Conservation (phyloP, 2,797 vertebrate genomes). For the Mycteria americana region DNA sequence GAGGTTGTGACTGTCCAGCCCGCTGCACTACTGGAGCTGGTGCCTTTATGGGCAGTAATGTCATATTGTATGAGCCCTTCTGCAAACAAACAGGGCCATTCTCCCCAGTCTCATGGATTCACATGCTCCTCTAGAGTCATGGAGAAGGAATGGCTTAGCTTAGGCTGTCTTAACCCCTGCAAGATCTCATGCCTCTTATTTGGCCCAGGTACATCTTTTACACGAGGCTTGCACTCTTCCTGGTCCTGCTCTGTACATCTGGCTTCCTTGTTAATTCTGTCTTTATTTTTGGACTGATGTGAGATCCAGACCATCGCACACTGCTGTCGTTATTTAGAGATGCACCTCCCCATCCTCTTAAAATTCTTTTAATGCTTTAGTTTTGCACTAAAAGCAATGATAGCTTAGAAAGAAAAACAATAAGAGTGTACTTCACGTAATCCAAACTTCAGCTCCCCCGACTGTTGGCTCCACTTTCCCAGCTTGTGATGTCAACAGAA, state of each 20-base stretch:
- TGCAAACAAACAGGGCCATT: not conserved
- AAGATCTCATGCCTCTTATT: not conserved
- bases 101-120: not conserved
- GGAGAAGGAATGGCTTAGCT: not conserved
- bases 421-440: not conserved
- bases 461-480: not conserved
- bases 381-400: not conserved
- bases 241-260: not conserved
- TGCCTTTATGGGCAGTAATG: not conserved
- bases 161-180: not conserved
- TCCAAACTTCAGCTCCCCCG: not conserved
- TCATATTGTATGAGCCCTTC: not conserved
- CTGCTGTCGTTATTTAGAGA: not conserved
- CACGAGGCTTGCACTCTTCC: not conserved
- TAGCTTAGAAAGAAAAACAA: slow-evolving; percentile 1
- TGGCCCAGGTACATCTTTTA: not conserved
- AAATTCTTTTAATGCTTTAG: not conserved
- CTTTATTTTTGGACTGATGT: not conserved
- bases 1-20: not conserved
- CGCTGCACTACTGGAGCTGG: not conserved
- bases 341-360: not conserved
- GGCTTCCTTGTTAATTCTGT: not conserved
- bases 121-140: not conserved
- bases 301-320: not conserved
- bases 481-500: slow-evolving; percentile 21